Conservation (phyloP, 2,888 invertebrate genomes). For the Polydrusus tereticollis region DNA sequence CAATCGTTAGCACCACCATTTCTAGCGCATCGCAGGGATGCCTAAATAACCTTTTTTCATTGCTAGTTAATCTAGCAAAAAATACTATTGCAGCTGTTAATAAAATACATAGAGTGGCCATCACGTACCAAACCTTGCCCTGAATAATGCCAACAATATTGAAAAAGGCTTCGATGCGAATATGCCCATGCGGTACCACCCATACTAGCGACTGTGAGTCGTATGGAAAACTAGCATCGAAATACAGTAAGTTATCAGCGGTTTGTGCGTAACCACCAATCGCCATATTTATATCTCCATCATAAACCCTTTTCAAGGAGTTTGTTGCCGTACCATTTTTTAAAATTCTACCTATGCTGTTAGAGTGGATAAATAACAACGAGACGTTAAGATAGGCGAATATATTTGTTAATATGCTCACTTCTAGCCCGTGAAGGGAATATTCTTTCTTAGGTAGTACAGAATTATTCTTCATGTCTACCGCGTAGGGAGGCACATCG, state of each 20-base stretch:
- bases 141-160: slow-evolving; percentile 14
- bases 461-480: slow-evolving; percentile 49
- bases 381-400: slow-evolving; percentile 46
- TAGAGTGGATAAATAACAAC: slow-evolving; percentile 41
- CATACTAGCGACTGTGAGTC: slow-evolving; percentile 60
- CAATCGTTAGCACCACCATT: slow-evolving; percentile 50
- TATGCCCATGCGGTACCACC: slow-evolving; percentile 60
- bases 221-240: slow-evolving; percentile 60
- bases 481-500: slow-evolving; percentile 61
- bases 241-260: slow-evolving; percentile 52
- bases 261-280: slow-evolving; percentile 61
- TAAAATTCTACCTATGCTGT: slow-evolving; percentile 32
- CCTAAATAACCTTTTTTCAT: slow-evolving; percentile 35
- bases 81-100: slow-evolving; percentile 8
- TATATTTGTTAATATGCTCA: slow-evolving; percentile 51
- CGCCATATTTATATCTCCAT: slow-evolving; percentile 56
- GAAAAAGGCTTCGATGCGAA: slow-evolving; percentile 15
- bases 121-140: neutral
- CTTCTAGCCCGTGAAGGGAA: slow-evolving; percentile 47
- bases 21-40: slow-evolving; percentile 39
- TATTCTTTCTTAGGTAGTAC: slow-evolving; percentile 23
- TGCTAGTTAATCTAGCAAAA: neutral
- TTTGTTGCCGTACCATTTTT: slow-evolving; percentile 56
- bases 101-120: neutral
- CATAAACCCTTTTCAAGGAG: slow-evolving; percentile 54